phyloP scores from a whole-genome alignment of 2,797 vertebrate species.

The Rhincodon typus region DNA sequence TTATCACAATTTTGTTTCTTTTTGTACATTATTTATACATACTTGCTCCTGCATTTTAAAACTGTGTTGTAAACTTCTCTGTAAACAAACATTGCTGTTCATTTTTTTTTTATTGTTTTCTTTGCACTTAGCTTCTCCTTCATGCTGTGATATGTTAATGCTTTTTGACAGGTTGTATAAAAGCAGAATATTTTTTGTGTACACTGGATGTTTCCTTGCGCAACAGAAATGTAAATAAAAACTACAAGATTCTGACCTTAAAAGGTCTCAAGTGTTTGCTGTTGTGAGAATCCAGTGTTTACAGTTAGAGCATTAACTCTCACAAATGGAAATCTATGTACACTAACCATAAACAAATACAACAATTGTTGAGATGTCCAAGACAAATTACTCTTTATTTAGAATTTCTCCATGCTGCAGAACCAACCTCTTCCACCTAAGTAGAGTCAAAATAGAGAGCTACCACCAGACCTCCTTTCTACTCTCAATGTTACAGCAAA shows the following conservation, averaged over 20 bases:
- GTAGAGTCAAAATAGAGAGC: too few species aligned
- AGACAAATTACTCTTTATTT: not conserved
- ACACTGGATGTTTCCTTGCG: slow-evolving; percentile 47
- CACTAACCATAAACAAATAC: not conserved
- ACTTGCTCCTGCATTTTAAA: too few species aligned
- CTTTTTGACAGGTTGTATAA: slow-evolving; percentile 47
- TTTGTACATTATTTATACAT: too few species aligned
- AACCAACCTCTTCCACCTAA: too few species aligned
- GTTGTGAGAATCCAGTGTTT: not conserved
- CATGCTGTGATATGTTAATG: slow-evolving; percentile 42
- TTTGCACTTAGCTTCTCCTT: slow-evolving; percentile 29
- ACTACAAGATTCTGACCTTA: slow-evolving; percentile 20
- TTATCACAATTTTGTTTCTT: too few species aligned
- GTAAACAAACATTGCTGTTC: slow-evolving; percentile 11
- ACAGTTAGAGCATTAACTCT: not conserved
- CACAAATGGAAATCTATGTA: not conserved
- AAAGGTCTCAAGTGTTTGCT: not conserved
- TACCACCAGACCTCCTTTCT: too few species aligned
- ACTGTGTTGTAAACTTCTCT: slow-evolving; percentile 10
- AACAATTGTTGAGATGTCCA: not conserved
- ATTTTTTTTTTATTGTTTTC: not conserved
- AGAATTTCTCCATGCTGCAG: not conserved
- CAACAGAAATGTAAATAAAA: slow-evolving; percentile 48
- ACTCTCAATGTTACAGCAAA: too few species aligned
- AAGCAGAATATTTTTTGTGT: slow-evolving; percentile 48